These are phyloP conservation scores for Ranitomeya imitator DNA, from an alignment of 2,113 vertebrate genomes.

Conservation along the genomic window DNA sequence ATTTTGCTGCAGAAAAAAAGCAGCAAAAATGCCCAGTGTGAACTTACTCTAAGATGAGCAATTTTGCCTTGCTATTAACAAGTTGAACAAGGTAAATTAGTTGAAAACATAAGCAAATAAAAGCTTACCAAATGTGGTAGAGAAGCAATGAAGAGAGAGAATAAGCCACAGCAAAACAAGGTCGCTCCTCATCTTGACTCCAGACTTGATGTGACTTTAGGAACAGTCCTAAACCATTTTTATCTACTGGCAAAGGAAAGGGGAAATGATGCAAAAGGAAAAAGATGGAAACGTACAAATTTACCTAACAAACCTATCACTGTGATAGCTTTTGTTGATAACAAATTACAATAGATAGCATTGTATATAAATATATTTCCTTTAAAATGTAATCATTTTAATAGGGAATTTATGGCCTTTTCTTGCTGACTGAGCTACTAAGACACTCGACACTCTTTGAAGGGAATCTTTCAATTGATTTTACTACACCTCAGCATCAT, in stretches of 20 bases:
- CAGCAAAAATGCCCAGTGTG: too few species aligned
- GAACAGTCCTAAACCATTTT: background rate
- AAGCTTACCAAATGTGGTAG: background rate
- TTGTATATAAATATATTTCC: background rate
- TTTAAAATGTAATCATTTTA: too few species aligned
- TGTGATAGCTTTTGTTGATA: too few species aligned
- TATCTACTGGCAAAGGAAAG: background rate
- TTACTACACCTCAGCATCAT: too few species aligned
- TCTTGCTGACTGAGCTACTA: too few species aligned
- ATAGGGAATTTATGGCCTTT: too few species aligned
- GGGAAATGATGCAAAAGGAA: background rate
- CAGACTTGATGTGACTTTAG: background rate
- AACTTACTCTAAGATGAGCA: too few species aligned
- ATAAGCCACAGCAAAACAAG: background rate
- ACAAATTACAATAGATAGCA: background rate
- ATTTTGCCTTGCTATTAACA: too few species aligned
- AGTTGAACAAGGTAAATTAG: too few species aligned
- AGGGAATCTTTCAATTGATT: too few species aligned
- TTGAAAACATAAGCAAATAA: background rate
- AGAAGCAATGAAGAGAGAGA: background rate
- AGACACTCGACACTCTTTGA: too few species aligned
- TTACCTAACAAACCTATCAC: background rate
- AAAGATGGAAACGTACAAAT: background rate
- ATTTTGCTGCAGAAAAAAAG: too few species aligned
- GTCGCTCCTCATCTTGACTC: slow-evolving; percentile 5